Evolutionary conservation across 2,113 vertebrate genomes (phyloP), one percentile per base, ranked within the genome.

Genomic region (Picathartes gymnocephalus): DNA sequence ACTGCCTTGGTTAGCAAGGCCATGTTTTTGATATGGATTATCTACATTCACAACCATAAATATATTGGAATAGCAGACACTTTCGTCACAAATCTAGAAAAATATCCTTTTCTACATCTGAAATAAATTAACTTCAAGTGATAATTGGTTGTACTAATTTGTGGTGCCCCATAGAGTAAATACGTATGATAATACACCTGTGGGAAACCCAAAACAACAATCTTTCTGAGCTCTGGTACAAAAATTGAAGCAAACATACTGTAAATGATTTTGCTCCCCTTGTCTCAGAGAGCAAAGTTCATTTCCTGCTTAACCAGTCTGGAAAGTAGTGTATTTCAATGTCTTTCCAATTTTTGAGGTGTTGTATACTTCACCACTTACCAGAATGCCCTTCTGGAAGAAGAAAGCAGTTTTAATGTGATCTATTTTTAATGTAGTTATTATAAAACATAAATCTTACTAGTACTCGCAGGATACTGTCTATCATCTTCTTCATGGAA

Each of bases 381-480:
- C 90, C 94, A 96, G 74, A 73, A 74, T 9, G 17, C 8, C 30
- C 25, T 56, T 35, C 51, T 94, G 70, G 51, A 93, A 83, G 47
- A 88, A 86, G 16, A 88, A 91, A 84, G 15, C 48, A 82, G 15
- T 40, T 91, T 89, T 77, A 90, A 68, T 44, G 27, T 47, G 61
- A 66, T 24, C 22, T 68, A 7, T 48, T 44, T 35, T 53, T 61
- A 10, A 82, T 9, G 23, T 37, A 71, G 10, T 40, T 76, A 91
- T 21, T 76, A 76, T 24, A 80, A 84, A 81, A 85, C 6, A 72
- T 50, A 77, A 79, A 73, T 76, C 96, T 97, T 97, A 97, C 96
- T 96, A 57, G 97, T 85, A 91, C 44, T 97, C 0, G 62, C 21
- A 68, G 90, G 74, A 58, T 95, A 81, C 7, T 22, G 33, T 71